Evolutionary conservation across 2,888 invertebrate genomes (phyloP).

Genomic region (Lochmaea crataegi): DNA sequence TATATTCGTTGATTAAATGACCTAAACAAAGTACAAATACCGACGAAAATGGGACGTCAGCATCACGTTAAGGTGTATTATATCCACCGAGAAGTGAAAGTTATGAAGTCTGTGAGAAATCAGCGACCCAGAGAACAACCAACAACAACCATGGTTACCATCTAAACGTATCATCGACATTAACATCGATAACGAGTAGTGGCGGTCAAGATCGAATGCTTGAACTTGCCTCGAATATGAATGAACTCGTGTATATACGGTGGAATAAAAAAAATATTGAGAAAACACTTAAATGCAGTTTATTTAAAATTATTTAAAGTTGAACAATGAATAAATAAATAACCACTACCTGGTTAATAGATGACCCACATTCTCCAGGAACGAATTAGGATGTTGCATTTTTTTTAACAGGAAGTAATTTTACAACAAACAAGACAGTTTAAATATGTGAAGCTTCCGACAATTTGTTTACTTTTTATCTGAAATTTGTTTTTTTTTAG

Average conservation of each 20-base stretch:
- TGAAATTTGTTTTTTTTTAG: no score
- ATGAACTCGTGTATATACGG: background rate
- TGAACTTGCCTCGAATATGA: slow-evolving; percentile 33
- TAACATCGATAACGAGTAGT: slow-evolving; percentile 27
- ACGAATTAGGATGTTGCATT: no score
- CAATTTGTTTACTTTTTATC: no score
- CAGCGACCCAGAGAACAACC: slow-evolving; percentile 47
- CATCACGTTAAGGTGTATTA: slow-evolving; percentile 35
- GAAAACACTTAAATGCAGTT: background rate
- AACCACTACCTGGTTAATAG: no score
- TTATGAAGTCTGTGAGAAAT: slow-evolving; percentile 52
- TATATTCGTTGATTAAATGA: slow-evolving; percentile 12
- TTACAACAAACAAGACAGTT: no score
- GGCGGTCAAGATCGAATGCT: slow-evolving; percentile 49
- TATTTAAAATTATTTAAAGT: background rate
- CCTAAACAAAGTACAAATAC: slow-evolving; percentile 34
- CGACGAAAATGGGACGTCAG: slow-evolving; percentile 35
- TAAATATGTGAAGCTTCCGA: no score
- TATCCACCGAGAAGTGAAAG: slow-evolving; percentile 48
- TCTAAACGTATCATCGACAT: background rate
- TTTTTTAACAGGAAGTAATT: no score
- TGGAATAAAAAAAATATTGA: background rate
- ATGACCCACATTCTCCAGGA: no score
- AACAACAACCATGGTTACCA: slow-evolving; percentile 15
- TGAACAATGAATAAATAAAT: no score